Conservation (phyloP, 2,113 vertebrate species). For the Crotophaga sulcirostris region DNA sequence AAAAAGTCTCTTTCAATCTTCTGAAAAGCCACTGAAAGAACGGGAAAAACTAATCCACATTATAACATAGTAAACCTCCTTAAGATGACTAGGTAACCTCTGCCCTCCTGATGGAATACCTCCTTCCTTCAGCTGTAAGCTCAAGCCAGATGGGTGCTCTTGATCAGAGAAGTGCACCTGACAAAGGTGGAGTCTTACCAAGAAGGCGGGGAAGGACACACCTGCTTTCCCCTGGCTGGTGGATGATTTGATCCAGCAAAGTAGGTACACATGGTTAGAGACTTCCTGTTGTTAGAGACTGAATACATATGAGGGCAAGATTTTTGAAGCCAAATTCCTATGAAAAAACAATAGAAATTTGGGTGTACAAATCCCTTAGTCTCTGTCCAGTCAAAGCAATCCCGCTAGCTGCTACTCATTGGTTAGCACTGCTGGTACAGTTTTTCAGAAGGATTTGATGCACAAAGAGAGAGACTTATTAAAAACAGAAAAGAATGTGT, state of each 20-base stretch:
- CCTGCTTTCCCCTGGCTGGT: not conserved
- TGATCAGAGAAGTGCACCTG: not conserved
- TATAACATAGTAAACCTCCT: not conserved
- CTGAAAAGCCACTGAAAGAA: conserved; percentile 1
- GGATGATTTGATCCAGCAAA: not conserved
- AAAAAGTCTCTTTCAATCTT: not conserved
- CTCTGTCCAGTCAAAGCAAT: conserved; percentile 53
- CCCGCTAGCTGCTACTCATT: conserved; percentile 45
- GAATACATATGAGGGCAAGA: not conserved
- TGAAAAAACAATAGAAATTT: conserved; percentile 62
- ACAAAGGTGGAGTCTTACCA: not conserved
- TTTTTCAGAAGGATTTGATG: conserved; percentile 58
- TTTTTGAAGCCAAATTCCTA: conserved; percentile 47
- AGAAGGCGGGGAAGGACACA: not conserved
- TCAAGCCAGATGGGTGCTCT: not conserved
- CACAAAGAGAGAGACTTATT: conserved; percentile 62
- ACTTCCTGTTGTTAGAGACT: conserved; percentile 22
- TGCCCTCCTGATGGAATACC: not conserved
- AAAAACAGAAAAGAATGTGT: conserved; percentile 67
- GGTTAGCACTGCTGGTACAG: conserved; percentile 37
- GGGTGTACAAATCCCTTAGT: conserved; percentile 54
- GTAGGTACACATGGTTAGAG: not conserved
- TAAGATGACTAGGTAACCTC: not conserved
- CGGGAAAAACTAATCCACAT: not conserved
- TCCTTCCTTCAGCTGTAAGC: not conserved